Evolutionary conservation across 1,140 invertebrate species (phyloP).

Genomic region (Drosophila repleta): DNA sequence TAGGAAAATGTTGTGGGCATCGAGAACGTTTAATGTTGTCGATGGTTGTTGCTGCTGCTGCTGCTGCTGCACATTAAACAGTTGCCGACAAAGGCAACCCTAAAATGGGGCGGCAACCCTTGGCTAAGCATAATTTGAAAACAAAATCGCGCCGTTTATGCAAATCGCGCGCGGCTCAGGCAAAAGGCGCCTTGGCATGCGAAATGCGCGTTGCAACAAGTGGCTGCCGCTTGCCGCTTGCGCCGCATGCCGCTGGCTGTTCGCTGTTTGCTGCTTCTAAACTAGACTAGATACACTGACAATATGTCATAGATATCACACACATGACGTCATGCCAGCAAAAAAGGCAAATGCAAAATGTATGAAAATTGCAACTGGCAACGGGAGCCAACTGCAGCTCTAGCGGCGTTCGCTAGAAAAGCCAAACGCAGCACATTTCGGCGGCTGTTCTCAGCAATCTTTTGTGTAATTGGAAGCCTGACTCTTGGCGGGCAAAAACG

Average conservation of each 20-base stretch:
- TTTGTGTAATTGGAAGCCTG: slow-evolving; percentile 76
- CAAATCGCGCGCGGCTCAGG: slow-evolving; percentile 56
- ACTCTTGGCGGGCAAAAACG: slow-evolving; percentile 71
- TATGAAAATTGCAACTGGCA: slow-evolving; percentile 28
- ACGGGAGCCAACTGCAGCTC: slow-evolving; percentile 28
- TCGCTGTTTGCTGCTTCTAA: too few relatives aligned
- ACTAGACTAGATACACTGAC: not conserved
- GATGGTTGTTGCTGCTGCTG: slow-evolving; percentile 6
- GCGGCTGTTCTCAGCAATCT: slow-evolving; percentile 72
- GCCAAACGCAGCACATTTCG: slow-evolving; percentile 69
- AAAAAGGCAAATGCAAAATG: not conserved
- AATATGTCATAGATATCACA: slow-evolving; percentile 45
- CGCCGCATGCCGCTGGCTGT: not conserved
- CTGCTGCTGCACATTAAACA: slow-evolving; percentile 7
- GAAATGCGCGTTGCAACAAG: slow-evolving; percentile 55
- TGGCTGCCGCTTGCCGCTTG: slow-evolving; percentile 18
- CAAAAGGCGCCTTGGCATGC: slow-evolving; percentile 65
- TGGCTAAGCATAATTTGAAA: slow-evolving; percentile 63
- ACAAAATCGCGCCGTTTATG: slow-evolving; percentile 70
- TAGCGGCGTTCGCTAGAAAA: slow-evolving; percentile 49
- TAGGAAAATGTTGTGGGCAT: slow-evolving; percentile 75
- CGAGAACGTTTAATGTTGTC: slow-evolving; percentile 43
- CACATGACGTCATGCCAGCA: slow-evolving; percentile 54
- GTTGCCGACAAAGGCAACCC: slow-evolving; percentile 64
- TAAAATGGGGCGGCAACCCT: slow-evolving; percentile 22